Evolutionary conservation across 2,797 vertebrate species (phyloP).

Genomic region (Gymnoscopelus microlampas): DNA sequence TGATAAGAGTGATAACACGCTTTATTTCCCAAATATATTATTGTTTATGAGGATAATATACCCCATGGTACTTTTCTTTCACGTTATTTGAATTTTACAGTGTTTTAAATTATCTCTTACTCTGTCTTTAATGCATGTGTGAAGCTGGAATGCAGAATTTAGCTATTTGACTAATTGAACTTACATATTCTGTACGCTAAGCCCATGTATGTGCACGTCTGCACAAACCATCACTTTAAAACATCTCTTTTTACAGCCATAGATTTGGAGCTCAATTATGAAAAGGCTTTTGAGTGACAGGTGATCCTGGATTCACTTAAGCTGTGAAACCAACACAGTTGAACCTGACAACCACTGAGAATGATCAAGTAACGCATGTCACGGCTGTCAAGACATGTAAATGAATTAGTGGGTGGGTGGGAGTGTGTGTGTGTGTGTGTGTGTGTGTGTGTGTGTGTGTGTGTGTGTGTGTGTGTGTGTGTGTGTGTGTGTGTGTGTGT

Average conservation of each 20-base stretch:
- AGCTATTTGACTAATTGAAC: no score
- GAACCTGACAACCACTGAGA: slow-evolving; percentile 33
- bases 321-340: slow-evolving; percentile 50
- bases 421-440: not conserved
- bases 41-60: no score
- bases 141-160: no score
- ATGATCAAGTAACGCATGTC: slow-evolving; percentile 63
- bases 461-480: not conserved
- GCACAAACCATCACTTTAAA: not conserved
- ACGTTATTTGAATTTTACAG: no score
- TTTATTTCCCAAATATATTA: no score
- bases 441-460: not conserved
- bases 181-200: not conserved
- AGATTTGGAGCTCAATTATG: not conserved
- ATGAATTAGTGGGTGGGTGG: not conserved
- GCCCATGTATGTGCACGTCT: not conserved
- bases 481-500: not conserved
- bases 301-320: slow-evolving; percentile 40
- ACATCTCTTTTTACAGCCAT: slow-evolving; percentile 2
- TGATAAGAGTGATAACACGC: no score
- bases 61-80: no score
- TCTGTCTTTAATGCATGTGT: no score
- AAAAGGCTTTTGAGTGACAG: slow-evolving; percentile 40
- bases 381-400: slow-evolving; percentile 26
- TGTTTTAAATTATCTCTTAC: no score